Evolutionary conservation across 2,113 vertebrate species (phyloP), one percentile per base, ranked within the genome.

Genomic region (Murina feae): DNA sequence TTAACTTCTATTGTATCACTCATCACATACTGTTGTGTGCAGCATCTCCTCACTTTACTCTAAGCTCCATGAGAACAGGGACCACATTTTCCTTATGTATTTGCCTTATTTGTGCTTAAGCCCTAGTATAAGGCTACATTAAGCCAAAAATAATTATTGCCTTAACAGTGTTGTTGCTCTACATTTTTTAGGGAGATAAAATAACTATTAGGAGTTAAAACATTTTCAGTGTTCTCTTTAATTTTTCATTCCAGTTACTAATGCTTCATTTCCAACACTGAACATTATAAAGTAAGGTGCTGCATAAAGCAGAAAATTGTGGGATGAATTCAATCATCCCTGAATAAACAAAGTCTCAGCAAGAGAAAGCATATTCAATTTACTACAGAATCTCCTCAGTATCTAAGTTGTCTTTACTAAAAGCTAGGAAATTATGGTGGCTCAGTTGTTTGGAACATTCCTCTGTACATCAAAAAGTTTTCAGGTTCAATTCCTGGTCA

Each of bases 281-380:
- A 30, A 86, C 83, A 82, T n/a, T 78, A 83, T n/a, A 53, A 66
- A 69, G 71, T 44, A 84, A 86, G 72, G 10, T 65, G 35, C 32
- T 74, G 9, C 10, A 79, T 13, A 30, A 44, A 85, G 68, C 11
- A 58, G 7, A 84, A 86, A 94, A 55, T 72, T 51, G 69, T 69
- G 55, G 55, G 65, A 44, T 87, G 32, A 91, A 75, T 84, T 90
- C 63, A 42, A 42, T 69, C 25, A 79, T 75, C 28, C 21, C 8
- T 85, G 51, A 60, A 51, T 93, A 85, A 95, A 81, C 16, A 65
- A 89, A 92, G n/a, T 16, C 9, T 89, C 55, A 63, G 4, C 21
- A 93, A 89, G 18, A 93, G 87, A 80, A 88, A 84, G 39, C 82
- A 60, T 51, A 80, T 83, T 81, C 42, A 90, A 49, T 80, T 79